Percentiles rank a stretch among this genome's conserved stretches.
Conservation (phyloP, 1,140 invertebrate species). For the Reticulitermes speratus region DNA sequence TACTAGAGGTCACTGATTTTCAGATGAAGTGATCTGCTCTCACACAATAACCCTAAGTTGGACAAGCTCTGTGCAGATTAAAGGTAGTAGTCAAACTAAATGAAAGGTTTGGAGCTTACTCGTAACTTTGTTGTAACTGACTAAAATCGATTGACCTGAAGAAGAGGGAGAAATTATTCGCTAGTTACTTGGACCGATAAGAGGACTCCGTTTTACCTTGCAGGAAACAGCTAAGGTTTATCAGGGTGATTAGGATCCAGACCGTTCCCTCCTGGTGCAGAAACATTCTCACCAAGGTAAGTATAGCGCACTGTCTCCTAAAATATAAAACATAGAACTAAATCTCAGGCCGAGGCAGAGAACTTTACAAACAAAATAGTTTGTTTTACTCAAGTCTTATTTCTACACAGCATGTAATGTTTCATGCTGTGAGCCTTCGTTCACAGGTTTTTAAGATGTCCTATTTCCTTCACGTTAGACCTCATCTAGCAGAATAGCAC, state of each 20-base stretch:
- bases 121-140: not conserved
- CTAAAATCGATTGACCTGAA: slow-evolving; percentile 1
- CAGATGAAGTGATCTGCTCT: too few relatives aligned
- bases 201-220: not conserved
- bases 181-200: not conserved
- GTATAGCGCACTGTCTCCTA: not conserved
- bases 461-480: too few relatives aligned
- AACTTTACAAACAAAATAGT: too few relatives aligned
- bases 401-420: too few relatives aligned
- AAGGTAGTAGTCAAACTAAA: not conserved
- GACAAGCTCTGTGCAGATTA: not conserved
- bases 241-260: not conserved
- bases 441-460: too few relatives aligned
- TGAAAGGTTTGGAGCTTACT: not conserved
- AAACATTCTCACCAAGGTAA: not conserved
- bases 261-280: not conserved
- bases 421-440: too few relatives aligned
- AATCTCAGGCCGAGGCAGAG: too few relatives aligned
- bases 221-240: not conserved
- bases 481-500: too few relatives aligned
- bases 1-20: too few relatives aligned
- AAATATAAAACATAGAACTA: not conserved
- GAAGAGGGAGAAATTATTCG: not conserved
- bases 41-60: too few relatives aligned
- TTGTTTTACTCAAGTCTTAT: too few relatives aligned